These are phyloP conservation scores for Volucella inflata DNA, from an alignment of 2,888 invertebrate genomes.

Conservation along the genomic window DNA sequence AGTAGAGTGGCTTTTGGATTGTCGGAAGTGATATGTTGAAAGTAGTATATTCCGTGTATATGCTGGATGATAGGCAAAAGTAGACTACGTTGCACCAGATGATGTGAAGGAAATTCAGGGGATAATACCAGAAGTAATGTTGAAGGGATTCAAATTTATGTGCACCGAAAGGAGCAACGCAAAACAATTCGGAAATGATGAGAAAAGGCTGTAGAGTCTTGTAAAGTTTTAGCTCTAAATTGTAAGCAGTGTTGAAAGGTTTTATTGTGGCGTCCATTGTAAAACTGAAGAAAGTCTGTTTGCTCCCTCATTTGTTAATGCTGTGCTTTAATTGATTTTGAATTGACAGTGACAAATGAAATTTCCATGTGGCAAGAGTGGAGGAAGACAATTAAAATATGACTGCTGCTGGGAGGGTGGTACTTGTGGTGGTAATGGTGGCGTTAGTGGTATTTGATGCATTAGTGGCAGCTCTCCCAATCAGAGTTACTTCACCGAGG, in stretches of 20 bases:
- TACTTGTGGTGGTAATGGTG: background rate
- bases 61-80: constrained; percentile 36
- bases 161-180: constrained; percentile 73
- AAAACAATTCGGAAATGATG: constrained; percentile 73
- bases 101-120: constrained; percentile 64
- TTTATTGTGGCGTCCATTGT: constrained; percentile 44
- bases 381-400: constrained; percentile 3
- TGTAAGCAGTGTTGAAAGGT: constrained; percentile 9
- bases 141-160: constrained; percentile 35
- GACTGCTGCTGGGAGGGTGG: background rate
- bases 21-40: constrained; percentile 69
- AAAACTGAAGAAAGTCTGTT: background rate
- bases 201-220: constrained; percentile 58
- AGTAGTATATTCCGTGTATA: constrained; percentile 67
- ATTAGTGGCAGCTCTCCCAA: constrained; percentile 50
- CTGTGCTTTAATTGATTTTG: constrained; percentile 50
- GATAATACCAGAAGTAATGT: background rate
- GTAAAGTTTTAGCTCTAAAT: constrained; percentile 70
- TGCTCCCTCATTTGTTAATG: constrained; percentile 14
- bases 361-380: too few species aligned
- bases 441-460: background rate
- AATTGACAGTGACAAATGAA: constrained; percentile 52
- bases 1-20: constrained; percentile 76
- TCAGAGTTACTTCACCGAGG: constrained; percentile 78
- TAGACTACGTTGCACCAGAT: constrained; percentile 75